phyloP scores from a whole-genome alignment of 2,797 vertebrate species.

The Neomorphus geoffroyi region DNA sequence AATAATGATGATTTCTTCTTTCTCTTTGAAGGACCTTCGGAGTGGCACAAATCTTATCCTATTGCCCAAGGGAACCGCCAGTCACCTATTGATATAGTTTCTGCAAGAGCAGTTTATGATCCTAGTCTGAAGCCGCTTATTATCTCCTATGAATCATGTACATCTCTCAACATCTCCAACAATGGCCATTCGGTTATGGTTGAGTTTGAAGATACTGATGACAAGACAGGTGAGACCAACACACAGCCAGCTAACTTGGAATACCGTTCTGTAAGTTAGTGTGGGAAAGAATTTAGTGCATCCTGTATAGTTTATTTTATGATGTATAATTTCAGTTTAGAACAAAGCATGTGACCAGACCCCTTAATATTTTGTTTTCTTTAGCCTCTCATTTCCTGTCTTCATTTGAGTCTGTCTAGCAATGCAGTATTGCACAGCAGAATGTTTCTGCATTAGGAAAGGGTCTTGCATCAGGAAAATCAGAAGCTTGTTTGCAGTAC shows the following conservation, averaged over 20 bases:
- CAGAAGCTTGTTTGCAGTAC: background rate
- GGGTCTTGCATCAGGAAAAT: background rate
- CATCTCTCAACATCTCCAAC: slow-evolving; percentile 89
- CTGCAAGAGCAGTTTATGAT: slow-evolving; percentile 83
- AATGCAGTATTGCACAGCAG: background rate
- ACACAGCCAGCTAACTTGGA: background rate
- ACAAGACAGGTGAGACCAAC: slow-evolving; percentile 84
- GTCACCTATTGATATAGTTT: slow-evolving; percentile 92
- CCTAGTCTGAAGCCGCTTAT: slow-evolving; percentile 80
- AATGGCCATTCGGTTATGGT: slow-evolving; percentile 94
- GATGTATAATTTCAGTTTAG: background rate
- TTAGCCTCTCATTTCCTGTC: background rate
- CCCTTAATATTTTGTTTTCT: background rate
- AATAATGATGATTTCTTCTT: background rate
- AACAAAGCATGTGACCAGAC: background rate
- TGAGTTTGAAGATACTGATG: slow-evolving; percentile 90
- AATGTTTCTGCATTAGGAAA: background rate
- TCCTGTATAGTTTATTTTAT: background rate
- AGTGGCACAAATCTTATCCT: slow-evolving; percentile 89
- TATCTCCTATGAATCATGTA: slow-evolving; percentile 87
- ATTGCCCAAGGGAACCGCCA: slow-evolving; percentile 89
- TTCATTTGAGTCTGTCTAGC: background rate
- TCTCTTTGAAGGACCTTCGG: slow-evolving; percentile 82
- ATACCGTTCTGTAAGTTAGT: background rate
- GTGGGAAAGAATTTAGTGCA: background rate